These are phyloP conservation scores for Alsophila aescularia DNA, from an alignment of 2,888 invertebrate species.

Conservation along the genomic window DNA sequence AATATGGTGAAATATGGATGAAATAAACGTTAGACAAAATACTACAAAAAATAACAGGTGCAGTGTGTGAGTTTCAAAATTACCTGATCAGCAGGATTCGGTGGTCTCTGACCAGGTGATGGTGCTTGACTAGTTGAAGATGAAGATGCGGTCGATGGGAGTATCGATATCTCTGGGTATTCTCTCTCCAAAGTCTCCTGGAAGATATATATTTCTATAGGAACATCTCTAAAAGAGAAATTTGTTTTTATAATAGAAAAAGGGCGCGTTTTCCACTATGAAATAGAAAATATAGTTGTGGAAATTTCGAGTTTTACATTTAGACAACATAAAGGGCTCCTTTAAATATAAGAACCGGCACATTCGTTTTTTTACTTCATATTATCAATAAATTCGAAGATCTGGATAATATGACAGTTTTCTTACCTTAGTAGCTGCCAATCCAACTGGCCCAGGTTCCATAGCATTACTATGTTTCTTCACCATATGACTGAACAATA, in stretches of 20 bases:
- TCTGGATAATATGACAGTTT: slow-evolving; percentile 6
- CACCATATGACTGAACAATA: slow-evolving; percentile 78
- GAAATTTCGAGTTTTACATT: too few relatives aligned
- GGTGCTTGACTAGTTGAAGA: slow-evolving; percentile 69
- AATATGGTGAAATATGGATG: too few relatives aligned
- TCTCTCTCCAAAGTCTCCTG: slow-evolving; percentile 82
- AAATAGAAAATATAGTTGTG: too few relatives aligned
- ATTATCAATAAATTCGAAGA: too few relatives aligned
- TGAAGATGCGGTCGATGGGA: slow-evolving; percentile 80
- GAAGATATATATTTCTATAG: slow-evolving; percentile 38
- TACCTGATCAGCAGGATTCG: slow-evolving; percentile 79
- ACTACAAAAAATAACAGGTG: background rate
- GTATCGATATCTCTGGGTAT: slow-evolving; percentile 81
- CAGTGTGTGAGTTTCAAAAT: background rate
- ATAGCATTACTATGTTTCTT: slow-evolving; percentile 76
- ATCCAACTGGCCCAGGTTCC: slow-evolving; percentile 71
- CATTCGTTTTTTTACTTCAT: too few relatives aligned
- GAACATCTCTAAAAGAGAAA: slow-evolving; percentile 9
- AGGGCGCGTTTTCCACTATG: too few relatives aligned
- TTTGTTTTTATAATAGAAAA: background rate
- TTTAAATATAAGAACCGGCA: too few relatives aligned
- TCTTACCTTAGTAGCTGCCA: slow-evolving; percentile 80
- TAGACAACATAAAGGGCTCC: too few relatives aligned
- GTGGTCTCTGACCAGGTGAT: slow-evolving; percentile 73
- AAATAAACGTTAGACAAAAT: background rate